Percentiles rank a stretch among this genome's conserved stretches.
These are phyloP conservation scores for Norana najaformis DNA, from an alignment of 2,888 invertebrate species.

Conservation along the genomic window DNA sequence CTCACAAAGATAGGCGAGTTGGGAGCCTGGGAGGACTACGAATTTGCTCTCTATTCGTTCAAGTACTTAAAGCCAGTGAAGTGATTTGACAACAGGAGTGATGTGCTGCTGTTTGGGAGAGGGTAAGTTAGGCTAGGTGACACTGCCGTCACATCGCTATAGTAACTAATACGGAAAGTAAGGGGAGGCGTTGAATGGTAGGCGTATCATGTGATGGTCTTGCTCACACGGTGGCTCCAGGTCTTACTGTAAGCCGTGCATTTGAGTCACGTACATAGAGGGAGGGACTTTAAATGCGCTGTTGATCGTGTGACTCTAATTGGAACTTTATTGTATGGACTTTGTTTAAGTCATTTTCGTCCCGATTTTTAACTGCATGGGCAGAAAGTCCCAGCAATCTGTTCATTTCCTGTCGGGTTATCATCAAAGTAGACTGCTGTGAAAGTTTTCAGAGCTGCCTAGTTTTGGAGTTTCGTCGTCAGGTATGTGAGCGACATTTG, in stretches of 20 bases:
- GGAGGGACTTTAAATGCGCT: not conserved
- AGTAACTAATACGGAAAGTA: too few relatives aligned
- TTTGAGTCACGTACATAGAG: not conserved
- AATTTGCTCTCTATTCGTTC: too few relatives aligned
- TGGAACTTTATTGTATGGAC: not conserved
- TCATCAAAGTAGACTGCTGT: not conserved
- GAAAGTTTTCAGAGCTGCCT: not conserved
- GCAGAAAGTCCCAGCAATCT: not conserved
- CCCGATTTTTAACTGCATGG: not conserved
- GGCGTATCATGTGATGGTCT: not conserved
- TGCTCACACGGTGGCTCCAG: not conserved
- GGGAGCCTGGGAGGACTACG: too few relatives aligned
- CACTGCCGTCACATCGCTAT: not conserved
- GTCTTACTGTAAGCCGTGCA: not conserved
- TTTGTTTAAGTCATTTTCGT: not conserved
- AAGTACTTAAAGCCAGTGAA: too few relatives aligned
- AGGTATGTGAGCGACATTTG: not conserved
- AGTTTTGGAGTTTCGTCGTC: not conserved
- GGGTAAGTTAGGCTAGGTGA: not conserved
- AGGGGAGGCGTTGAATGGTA: not conserved
- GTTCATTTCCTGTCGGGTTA: not conserved
- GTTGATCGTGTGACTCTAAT: slow-evolving; percentile 13
- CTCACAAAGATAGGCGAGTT: too few relatives aligned
- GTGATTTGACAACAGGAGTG: too few relatives aligned
- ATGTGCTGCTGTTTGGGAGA: too few relatives aligned